These are phyloP conservation scores for Prenolepis imparis DNA, from an alignment of 2,888 invertebrate species.

Conservation along the genomic window DNA sequence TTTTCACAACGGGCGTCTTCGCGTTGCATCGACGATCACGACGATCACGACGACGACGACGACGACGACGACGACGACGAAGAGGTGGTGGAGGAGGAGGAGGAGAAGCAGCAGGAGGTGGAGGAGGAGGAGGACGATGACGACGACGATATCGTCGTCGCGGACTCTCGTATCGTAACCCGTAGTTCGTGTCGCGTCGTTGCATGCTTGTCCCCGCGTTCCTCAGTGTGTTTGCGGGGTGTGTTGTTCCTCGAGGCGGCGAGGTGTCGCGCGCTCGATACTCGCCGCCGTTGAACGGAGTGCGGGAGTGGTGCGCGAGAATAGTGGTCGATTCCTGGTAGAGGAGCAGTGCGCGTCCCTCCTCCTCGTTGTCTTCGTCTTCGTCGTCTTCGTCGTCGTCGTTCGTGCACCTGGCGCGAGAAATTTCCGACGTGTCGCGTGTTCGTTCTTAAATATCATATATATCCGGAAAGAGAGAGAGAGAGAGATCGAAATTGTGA, in stretches of 20 bases:
- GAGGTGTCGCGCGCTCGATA: constrained; percentile 42
- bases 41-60: too few relatives aligned
- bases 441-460: too few relatives aligned
- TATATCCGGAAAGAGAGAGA: too few relatives aligned
- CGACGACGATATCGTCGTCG: constrained; percentile 25
- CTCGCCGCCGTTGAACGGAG: constrained; percentile 19
- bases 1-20: constrained; percentile 62
- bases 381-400: neutral
- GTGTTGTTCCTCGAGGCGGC: constrained; percentile 21
- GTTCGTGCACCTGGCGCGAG: neutral
- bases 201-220: constrained; percentile 22
- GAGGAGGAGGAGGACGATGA: neutral
- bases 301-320: constrained; percentile 3
- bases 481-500: too few relatives aligned
- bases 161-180: neutral
- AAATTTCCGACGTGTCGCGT: neutral
- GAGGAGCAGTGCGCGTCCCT: constrained; percentile 1
- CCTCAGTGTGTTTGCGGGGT: too few relatives aligned
- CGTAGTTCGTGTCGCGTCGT: neutral
- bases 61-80: neutral
- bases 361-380: neutral
- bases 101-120: neutral
- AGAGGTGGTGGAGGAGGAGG: neutral
- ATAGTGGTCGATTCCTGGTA: constrained; percentile 34
- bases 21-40: constrained; percentile 1